Evolutionary conservation across 2,113 vertebrate species (phyloP).

Genomic region (Antechinus stuartii): DNA sequence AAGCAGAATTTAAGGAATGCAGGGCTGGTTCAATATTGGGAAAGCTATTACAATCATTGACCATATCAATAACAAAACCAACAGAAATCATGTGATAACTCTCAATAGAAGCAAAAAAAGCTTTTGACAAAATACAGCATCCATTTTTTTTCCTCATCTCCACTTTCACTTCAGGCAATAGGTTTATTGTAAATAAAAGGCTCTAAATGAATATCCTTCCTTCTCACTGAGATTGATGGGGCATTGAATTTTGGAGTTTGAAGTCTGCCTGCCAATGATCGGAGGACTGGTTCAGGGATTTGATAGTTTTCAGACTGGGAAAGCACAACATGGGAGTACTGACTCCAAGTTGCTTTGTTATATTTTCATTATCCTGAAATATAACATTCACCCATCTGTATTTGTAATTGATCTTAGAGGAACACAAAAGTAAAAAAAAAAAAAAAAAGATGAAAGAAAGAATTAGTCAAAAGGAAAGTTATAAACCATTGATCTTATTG

Average conservation of each 20-base stretch:
- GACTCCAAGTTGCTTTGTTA: not conserved
- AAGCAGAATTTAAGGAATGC: too few species aligned
- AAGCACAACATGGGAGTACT: not conserved
- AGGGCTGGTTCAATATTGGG: too few species aligned
- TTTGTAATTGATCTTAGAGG: not conserved
- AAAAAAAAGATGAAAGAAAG: not conserved
- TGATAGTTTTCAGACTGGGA: not conserved
- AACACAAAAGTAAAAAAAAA: not conserved
- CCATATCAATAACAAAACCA: too few species aligned
- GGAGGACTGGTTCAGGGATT: not conserved
- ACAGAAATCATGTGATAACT: too few species aligned
- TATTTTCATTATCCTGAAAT: not conserved
- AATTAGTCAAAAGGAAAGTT: not conserved
- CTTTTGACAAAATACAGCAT: too few species aligned
- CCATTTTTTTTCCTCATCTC: not conserved
- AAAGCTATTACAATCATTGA: too few species aligned
- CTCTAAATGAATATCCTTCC: not conserved
- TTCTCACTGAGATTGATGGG: not conserved
- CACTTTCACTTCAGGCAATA: not conserved
- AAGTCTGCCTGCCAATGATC: not conserved
- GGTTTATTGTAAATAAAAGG: not conserved
- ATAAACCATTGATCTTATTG: not conserved
- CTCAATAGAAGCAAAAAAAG: too few species aligned
- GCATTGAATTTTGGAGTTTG: not conserved
- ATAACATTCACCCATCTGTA: not conserved